Conservation (phyloP, 2,888 invertebrate genomes). For the Muschampia staudingeri region DNA sequence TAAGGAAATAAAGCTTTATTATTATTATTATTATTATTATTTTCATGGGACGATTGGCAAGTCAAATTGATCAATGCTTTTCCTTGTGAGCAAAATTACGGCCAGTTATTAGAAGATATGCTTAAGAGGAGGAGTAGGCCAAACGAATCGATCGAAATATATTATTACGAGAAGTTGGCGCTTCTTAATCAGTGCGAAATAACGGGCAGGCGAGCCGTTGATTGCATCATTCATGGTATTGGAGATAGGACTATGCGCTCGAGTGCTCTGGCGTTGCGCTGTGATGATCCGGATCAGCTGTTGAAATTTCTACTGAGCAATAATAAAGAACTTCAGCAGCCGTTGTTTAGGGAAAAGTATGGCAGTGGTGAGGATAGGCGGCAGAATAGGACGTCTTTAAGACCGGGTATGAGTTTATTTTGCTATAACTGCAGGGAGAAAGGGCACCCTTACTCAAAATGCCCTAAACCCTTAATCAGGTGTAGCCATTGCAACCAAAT, state of each 20-base stretch:
- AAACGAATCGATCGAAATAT: conserved; percentile 15
- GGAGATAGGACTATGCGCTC: not conserved
- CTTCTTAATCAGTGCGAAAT: not conserved
- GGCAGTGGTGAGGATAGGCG: too few relatives aligned
- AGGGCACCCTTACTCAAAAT: conserved; percentile 1
- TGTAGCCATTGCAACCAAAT: conserved; percentile 2
- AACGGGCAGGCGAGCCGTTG: too few relatives aligned
- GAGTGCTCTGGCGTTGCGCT: not conserved
- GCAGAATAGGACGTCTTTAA: too few relatives aligned
- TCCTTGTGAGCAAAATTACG: conserved; percentile 44
- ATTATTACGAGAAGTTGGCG: not conserved
- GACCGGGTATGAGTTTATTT: too few relatives aligned
- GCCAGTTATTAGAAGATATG: too few relatives aligned
- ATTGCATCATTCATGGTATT: not conserved
- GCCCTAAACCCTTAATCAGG: not conserved
- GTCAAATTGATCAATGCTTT: conserved; percentile 52
- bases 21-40: too few relatives aligned
- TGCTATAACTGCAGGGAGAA: conserved; percentile 15
- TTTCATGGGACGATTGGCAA: conserved; percentile 61
- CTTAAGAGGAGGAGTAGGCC: too few relatives aligned
- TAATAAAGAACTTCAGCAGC: too few relatives aligned
- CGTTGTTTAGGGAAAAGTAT: too few relatives aligned
- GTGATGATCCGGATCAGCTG: not conserved
- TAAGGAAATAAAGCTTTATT: too few relatives aligned
- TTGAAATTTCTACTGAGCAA: too few relatives aligned